These are phyloP conservation scores for Gobio gobio DNA, from an alignment of 2,113 vertebrate species.

Conservation along the genomic window DNA sequence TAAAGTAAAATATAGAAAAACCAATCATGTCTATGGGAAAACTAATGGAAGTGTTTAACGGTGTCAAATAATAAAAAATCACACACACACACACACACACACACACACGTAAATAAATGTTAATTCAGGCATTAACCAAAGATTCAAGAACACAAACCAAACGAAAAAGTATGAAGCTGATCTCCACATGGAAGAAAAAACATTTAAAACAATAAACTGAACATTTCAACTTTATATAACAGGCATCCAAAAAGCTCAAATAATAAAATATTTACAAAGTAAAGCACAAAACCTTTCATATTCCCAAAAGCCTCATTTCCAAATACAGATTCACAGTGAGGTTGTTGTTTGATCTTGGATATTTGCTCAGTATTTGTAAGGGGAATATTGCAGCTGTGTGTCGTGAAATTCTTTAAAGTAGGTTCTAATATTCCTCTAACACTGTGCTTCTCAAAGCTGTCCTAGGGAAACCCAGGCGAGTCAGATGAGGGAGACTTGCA, in stretches of 20 bases:
- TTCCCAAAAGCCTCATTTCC: conserved; percentile 13
- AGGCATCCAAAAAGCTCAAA: conserved; percentile 20
- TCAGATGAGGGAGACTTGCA: too few relatives aligned
- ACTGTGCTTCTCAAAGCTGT: not conserved
- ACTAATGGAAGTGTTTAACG: not conserved
- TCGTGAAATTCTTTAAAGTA: not conserved
- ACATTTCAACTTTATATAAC: conserved; percentile 7
- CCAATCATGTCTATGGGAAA: not conserved
- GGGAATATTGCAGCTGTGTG: conserved; percentile 12
- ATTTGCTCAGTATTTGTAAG: not conserved
- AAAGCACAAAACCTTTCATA: conserved; percentile 5
- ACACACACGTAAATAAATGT: not conserved
- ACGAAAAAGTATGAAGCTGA: not conserved
- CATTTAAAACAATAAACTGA: conserved; percentile 2
- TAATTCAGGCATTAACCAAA: not conserved
- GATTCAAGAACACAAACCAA: not conserved
- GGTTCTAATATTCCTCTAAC: not conserved
- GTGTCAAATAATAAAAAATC: not conserved
- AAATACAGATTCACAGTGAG: conserved; percentile 25
- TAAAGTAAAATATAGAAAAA: not conserved
- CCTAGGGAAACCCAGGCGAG: too few relatives aligned
- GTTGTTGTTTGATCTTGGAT: not conserved
- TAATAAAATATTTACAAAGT: conserved; percentile 35
- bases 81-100: not conserved
- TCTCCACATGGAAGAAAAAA: not conserved